phyloP scores from a whole-genome alignment of 2,888 invertebrate species.

The Meganola albula region DNA sequence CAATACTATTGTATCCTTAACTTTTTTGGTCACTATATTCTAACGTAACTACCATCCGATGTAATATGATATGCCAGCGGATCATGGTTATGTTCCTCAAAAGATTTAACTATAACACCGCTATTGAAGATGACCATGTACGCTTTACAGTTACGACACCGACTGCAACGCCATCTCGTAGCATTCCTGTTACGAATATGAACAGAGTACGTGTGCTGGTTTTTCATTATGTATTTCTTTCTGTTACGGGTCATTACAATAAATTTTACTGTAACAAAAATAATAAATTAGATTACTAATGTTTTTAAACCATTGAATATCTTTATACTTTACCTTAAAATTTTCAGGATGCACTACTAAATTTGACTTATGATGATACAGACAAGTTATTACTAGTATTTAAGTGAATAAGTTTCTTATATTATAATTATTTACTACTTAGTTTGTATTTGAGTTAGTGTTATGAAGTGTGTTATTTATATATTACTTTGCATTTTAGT shows the following conservation, averaged over 20 bases:
- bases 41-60: neutral
- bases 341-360: too few relatives aligned
- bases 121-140: neutral
- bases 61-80: neutral
- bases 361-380: too few relatives aligned
- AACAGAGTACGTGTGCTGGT: neutral
- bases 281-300: too few relatives aligned
- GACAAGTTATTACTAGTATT: too few relatives aligned
- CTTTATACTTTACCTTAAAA: too few relatives aligned
- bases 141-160: neutral
- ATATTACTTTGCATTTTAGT: constrained; percentile 15
- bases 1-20: too few relatives aligned
- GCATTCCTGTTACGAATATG: neutral
- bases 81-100: constrained; percentile 6
- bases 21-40: neutral
- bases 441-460: too few relatives aligned
- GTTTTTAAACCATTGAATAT: too few relatives aligned
- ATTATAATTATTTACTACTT: too few relatives aligned
- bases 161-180: neutral
- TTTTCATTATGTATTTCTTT: neutral
- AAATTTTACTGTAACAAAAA: neutral
- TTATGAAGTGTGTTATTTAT: too few relatives aligned
- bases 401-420: too few relatives aligned
- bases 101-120: constrained; percentile 1
- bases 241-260: neutral